Evolutionary conservation across 2,888 invertebrate genomes (phyloP).

Genomic region (Nipponacmea schrenckii): DNA sequence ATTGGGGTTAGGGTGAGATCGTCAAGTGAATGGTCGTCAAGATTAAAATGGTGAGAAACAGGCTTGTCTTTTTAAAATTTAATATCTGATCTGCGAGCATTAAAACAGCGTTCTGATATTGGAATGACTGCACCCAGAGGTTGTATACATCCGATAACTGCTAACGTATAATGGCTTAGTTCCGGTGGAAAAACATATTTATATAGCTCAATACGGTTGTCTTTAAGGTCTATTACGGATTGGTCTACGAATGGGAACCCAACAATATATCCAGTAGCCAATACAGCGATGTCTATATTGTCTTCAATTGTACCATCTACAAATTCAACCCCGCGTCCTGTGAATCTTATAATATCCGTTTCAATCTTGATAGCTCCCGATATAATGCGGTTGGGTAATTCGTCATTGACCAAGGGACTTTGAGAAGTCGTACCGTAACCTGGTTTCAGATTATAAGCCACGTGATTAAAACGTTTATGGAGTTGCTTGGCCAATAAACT

Average conservation of each 20-base stretch:
- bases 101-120: too few species aligned
- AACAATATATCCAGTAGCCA: conserved; percentile 67
- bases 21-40: too few species aligned
- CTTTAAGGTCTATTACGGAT: conserved; percentile 48
- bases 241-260: conserved; percentile 67
- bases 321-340: conserved; percentile 57
- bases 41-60: too few species aligned
- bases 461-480: conserved; percentile 65
- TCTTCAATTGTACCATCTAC: conserved; percentile 58
- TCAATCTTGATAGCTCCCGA: conserved; percentile 65
- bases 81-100: too few species aligned
- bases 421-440: conserved; percentile 47
- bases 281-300: conserved; percentile 61
- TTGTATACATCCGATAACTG: conserved; percentile 69
- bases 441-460: conserved; percentile 66
- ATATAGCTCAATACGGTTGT: conserved; percentile 64
- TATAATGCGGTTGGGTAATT: conserved; percentile 65
- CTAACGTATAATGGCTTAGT: conserved; percentile 62
- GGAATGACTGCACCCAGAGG: conserved; percentile 70
- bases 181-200: conserved; percentile 68
- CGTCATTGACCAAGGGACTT: conserved; percentile 67
- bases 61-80: too few species aligned
- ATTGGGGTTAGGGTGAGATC: too few species aligned
- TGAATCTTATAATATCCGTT: conserved; percentile 52
- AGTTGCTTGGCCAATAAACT: conserved; percentile 32